Percentiles rank a stretch among this genome's conserved stretches.
phyloP scores from a whole-genome alignment of 2,888 invertebrate species.

The Tetheella fluctuosa region DNA sequence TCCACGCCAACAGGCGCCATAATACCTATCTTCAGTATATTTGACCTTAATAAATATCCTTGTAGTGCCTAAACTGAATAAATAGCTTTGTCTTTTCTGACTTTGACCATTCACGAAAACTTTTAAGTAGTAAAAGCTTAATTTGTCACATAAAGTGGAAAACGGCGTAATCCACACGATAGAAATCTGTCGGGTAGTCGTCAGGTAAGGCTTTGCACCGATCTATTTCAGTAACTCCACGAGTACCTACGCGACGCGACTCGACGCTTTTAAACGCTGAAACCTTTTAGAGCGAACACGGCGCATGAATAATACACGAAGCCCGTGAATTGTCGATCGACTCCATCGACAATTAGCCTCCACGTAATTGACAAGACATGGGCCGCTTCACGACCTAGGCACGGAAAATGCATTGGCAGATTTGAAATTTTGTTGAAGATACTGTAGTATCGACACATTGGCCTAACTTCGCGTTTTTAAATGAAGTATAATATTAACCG shows the following conservation, averaged over 20 bases:
- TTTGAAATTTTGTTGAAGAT: too few species aligned
- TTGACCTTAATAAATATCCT: too few species aligned
- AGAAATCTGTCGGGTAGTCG: neutral
- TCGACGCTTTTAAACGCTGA: neutral
- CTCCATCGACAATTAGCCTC: neutral
- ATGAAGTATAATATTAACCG: too few species aligned
- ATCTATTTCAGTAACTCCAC: constrained; percentile 2
- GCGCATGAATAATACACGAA: constrained; percentile 5
- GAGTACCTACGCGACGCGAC: too few species aligned
- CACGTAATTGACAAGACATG: neutral
- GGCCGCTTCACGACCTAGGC: too few species aligned
- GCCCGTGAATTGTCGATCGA: neutral
- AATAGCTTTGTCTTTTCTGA: too few species aligned
- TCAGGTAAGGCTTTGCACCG: neutral
- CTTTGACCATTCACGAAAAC: neutral
- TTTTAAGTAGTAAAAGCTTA: neutral
- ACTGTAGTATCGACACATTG: too few species aligned
- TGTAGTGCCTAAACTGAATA: too few species aligned
- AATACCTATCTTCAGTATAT: too few species aligned
- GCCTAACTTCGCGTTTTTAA: too few species aligned
- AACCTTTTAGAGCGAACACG: neutral
- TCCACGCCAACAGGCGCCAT: too few species aligned
- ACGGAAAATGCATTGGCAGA: too few species aligned
- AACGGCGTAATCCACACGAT: neutral
- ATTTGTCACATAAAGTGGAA: neutral